Conservation (phyloP, 2,888 invertebrate genomes). For the Osmoderma eremita region DNA sequence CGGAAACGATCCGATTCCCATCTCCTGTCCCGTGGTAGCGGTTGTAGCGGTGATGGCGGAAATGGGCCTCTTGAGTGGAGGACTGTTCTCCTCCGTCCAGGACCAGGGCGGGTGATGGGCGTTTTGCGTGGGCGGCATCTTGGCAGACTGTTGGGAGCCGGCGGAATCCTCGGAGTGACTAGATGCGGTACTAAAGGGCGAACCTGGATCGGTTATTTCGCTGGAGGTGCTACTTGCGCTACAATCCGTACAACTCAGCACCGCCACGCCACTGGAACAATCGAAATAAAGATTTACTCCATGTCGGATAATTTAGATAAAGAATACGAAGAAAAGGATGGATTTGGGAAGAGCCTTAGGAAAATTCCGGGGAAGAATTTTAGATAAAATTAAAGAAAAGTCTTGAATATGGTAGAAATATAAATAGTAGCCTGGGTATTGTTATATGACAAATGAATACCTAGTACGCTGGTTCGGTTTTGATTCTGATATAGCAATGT, state of each 20-base stretch:
- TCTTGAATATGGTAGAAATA: too few relatives aligned
- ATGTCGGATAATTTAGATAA: too few relatives aligned
- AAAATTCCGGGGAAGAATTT: too few relatives aligned
- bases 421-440: too few relatives aligned
- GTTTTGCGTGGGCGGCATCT: slow-evolving; percentile 59
- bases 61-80: slow-evolving; percentile 49
- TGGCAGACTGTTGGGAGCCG: slow-evolving; percentile 53
- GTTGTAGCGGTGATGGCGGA: slow-evolving; percentile 44
- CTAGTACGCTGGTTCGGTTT: too few relatives aligned
- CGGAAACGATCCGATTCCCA: slow-evolving; percentile 47
- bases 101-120: slow-evolving; percentile 55
- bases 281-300: slow-evolving; percentile 17
- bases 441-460: too few relatives aligned
- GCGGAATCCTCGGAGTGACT: slow-evolving; percentile 63
- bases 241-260: slow-evolving; percentile 80
- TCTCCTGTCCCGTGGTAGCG: slow-evolving; percentile 33
- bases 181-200: slow-evolving; percentile 80
- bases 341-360: too few relatives aligned
- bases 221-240: slow-evolving; percentile 71
- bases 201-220: slow-evolving; percentile 88
- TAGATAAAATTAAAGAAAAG: too few relatives aligned
- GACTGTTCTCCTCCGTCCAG: slow-evolving; percentile 52
- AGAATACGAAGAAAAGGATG: too few relatives aligned
- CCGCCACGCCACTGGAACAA: slow-evolving; percentile 83
- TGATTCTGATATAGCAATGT: too few relatives aligned